Evolutionary conservation across 2,113 vertebrate genomes (phyloP), one percentile per base, ranked within the genome.

Genomic region (Pantherophis guttatus): DNA sequence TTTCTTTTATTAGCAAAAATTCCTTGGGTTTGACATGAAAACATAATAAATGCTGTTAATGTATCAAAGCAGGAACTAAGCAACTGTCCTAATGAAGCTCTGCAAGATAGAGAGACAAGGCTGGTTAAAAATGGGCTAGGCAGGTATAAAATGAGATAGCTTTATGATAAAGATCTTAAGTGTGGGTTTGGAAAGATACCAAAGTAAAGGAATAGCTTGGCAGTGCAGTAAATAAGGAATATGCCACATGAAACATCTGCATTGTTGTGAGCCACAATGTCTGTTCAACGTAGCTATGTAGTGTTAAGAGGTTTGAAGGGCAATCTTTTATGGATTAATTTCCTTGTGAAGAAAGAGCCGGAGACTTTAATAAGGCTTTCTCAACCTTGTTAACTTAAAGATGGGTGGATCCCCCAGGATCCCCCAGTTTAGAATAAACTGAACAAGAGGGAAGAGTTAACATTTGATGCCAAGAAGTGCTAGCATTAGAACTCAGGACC

Each of bases 51-150:
- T 62, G 11, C 59, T 4, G 59, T 65, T 48, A 9, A 75, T 93
- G 57, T 24, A 91, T 93, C 91, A 59, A 91, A 95, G 86, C 0
- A 0, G 86, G 89, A 87, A 55, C 70, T 93, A 94, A 95, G 52
- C 86, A 3, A 94, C 86, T 57, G 59, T 88, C 89, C 89, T 90
- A 87, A 86, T 94, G 93, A 91, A 58, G 29, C 29, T 33, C 12
- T 26, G 88, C 94, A n/a, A 65, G 58, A 26, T 3, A 70, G 87
- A 96, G 95, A 96, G 89, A 94, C 15, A 33, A 94, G 24, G 86
- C n/a, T 53, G 95, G 91, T 65, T 52, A n/a, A 91, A 57, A 92
- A 33, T 2, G 0, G 50, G 92, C 23, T 88, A 94, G 88, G 24
- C 62, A 70, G 50, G 17, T 55, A 44, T 50, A 39, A 23, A 89